A percentile compares a stretch with the other conserved stretches of the same genome.
phyloP scores from a whole-genome alignment of 2,797 vertebrate species.

The Sparus aurata region DNA sequence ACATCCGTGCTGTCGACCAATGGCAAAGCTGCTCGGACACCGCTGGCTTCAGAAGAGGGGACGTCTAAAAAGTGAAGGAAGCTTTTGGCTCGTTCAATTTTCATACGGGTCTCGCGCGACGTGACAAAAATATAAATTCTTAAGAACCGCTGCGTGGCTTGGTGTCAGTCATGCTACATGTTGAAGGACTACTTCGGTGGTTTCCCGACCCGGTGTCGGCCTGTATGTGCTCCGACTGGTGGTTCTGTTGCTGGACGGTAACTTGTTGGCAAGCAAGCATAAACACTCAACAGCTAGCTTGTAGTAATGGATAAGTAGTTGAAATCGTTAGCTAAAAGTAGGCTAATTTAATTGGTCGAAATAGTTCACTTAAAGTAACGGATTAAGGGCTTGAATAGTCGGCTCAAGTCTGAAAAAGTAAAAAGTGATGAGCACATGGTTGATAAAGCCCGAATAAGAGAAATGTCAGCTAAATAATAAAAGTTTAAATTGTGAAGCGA shows the following conservation, averaged over 20 bases:
- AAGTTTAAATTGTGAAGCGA: neutral
- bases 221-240: no score
- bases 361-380: no score
- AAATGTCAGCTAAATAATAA: neutral
- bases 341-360: no score
- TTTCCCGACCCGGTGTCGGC: no score
- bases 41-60: conserved; percentile 13
- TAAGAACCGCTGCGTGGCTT: neutral
- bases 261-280: no score
- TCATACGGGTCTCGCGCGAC: conserved; percentile 15
- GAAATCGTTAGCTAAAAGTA: neutral
- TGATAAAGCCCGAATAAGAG: neutral
- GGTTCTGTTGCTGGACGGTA: no score
- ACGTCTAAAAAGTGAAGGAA: conserved; percentile 40
- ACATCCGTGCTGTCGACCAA: neutral
- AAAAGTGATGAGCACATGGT: no score
- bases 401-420: neutral
- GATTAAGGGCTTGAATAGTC: neutral
- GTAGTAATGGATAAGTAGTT: neutral
- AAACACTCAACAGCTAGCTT: no score
- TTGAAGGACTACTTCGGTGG: neutral
- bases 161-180: neutral
- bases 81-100: conserved; percentile 14
- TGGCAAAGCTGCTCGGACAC: conserved; percentile 9
- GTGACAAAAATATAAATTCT: neutral